Percentiles rank a stretch among this genome's conserved stretches.
Conservation (phyloP, 2,888 invertebrate species). For the Caenorhabditis wallacei region DNA sequence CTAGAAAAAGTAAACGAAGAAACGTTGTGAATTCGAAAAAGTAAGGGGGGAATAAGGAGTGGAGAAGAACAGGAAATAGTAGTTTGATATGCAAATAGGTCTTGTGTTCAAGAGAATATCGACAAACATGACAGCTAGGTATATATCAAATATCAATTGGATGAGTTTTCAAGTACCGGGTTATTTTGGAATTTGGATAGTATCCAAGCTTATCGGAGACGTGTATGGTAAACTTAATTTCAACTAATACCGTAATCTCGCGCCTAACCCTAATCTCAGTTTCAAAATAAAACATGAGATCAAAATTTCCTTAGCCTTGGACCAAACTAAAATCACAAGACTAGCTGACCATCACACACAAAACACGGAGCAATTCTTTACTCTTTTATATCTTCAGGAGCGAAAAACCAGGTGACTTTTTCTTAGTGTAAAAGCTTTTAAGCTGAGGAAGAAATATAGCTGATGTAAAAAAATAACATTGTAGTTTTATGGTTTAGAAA, state of each 20-base stretch:
- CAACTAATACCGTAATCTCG: too few relatives aligned
- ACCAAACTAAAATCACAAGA: background rate
- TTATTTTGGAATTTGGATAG: background rate
- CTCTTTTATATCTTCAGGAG: too few relatives aligned
- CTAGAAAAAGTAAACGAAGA: too few relatives aligned
- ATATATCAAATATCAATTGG: slow-evolving; percentile 13
- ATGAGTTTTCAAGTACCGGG: background rate
- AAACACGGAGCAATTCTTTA: background rate
- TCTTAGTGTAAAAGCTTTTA: slow-evolving; percentile 8
- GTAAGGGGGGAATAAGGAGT: background rate
- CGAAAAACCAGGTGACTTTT: background rate
- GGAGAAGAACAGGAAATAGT: slow-evolving; percentile 22
- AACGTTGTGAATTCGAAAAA: too few relatives aligned
- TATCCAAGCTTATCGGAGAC: too few relatives aligned
- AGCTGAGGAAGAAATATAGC: slow-evolving; percentile 1
- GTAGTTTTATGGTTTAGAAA: background rate
- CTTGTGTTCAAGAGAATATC: slow-evolving; percentile 5
- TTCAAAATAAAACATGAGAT: too few relatives aligned
- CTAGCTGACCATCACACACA: background rate
- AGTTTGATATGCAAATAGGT: slow-evolving; percentile 34
- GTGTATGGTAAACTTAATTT: background rate
- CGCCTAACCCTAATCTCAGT: too few relatives aligned
- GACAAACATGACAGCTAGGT: slow-evolving; percentile 12
- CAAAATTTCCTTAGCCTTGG: background rate
- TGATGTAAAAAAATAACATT: background rate